These are phyloP conservation scores for Leistus spinibarbis DNA, from an alignment of 2,888 invertebrate species.

Conservation along the genomic window DNA sequence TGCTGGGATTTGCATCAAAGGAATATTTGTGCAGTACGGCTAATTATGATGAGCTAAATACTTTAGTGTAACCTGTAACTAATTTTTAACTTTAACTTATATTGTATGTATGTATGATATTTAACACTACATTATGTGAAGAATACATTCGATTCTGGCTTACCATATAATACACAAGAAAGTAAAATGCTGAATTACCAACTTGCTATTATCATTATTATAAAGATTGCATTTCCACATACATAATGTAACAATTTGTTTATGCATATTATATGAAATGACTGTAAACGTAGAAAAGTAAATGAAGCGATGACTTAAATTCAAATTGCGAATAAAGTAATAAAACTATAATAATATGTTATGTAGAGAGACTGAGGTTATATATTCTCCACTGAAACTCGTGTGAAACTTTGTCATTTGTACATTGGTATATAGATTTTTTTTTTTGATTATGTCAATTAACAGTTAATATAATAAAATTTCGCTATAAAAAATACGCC, in stretches of 20 bases:
- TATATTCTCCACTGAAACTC: too few relatives aligned
- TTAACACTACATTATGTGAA: constrained; percentile 20
- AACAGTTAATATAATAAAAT: too few relatives aligned
- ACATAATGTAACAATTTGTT: not conserved
- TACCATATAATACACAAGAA: not conserved
- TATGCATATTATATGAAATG: not conserved
- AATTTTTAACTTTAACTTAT: not conserved
- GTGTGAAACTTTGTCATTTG: too few relatives aligned
- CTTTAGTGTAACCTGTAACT: not conserved
- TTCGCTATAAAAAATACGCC: too few relatives aligned
- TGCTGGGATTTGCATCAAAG: too few relatives aligned
- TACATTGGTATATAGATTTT: too few relatives aligned
- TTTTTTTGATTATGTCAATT: too few relatives aligned
- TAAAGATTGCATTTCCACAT: not conserved
- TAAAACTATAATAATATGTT: not conserved
- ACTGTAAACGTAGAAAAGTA: not conserved
- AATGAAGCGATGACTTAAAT: not conserved
- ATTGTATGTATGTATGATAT: constrained; percentile 4
- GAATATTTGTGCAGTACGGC: too few relatives aligned
- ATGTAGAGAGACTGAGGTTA: too few relatives aligned
- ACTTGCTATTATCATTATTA: too few relatives aligned
- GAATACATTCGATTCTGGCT: constrained; percentile 12
- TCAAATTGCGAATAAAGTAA: not conserved
- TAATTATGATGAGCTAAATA: too few relatives aligned
- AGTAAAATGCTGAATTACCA: not conserved